Conservation (phyloP, 2,888 invertebrate genomes). For the Dioctria linearis region DNA sequence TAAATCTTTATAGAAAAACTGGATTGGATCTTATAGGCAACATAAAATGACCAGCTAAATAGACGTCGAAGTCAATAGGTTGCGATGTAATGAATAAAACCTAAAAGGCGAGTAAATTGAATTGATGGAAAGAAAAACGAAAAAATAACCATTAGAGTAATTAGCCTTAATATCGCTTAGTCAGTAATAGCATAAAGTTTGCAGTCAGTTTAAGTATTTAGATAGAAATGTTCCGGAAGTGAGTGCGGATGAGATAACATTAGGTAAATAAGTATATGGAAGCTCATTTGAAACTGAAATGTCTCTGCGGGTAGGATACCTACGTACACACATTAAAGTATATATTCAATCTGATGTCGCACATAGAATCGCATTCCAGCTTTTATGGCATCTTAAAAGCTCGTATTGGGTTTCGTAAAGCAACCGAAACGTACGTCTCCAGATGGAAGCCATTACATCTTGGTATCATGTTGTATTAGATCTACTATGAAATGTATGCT, state of each 20-base stretch:
- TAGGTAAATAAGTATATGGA: neutral
- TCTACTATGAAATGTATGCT: neutral
- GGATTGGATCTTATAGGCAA: neutral
- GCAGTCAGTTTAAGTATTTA: neutral
- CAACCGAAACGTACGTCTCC: conserved; percentile 39
- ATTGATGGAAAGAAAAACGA: conserved; percentile 13
- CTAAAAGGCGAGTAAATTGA: neutral
- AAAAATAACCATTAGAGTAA: conserved; percentile 8
- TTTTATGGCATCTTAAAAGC: conserved; percentile 43
- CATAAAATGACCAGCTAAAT: neutral
- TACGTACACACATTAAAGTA: conserved; percentile 6
- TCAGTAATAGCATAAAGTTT: conserved; percentile 9
- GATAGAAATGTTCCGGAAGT: neutral
- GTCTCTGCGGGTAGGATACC: neutral
- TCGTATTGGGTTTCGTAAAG: conserved; percentile 26
- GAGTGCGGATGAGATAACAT: neutral
- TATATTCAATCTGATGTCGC: conserved; percentile 32
- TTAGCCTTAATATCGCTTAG: neutral
- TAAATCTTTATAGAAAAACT: neutral
- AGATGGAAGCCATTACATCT: conserved; percentile 37
- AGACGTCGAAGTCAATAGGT: neutral
- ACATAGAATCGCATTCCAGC: neutral
- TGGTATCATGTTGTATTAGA: conserved; percentile 20
- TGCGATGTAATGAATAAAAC: neutral
- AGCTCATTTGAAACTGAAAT: neutral